phyloP scores from a whole-genome alignment of 2,113 vertebrate genomes.

The Phocoena phocoena region DNA sequence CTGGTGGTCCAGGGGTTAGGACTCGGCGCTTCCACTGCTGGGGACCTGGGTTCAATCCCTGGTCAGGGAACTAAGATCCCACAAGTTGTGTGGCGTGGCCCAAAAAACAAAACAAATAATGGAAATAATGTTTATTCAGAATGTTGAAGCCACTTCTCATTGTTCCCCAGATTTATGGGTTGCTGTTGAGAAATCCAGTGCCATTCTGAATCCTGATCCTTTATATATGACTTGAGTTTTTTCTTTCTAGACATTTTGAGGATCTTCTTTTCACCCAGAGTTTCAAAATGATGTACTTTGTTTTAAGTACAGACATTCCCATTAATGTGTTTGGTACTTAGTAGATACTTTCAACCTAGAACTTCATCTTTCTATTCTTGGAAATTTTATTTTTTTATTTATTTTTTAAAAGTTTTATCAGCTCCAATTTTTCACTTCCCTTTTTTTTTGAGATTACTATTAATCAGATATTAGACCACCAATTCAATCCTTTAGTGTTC shows the following conservation, averaged over 20 bases:
- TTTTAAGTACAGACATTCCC: neutral
- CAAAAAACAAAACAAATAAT: neutral
- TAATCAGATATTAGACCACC: neutral
- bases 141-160: neutral
- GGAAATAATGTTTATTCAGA: neutral
- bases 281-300: neutral
- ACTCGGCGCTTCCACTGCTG: no score
- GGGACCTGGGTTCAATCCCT: no score
- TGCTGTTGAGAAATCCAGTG: neutral
- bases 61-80: no score
- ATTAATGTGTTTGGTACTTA: neutral
- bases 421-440: neutral
- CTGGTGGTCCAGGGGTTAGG: no score
- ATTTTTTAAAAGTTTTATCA: neutral
- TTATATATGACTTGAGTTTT: neutral
- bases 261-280: neutral
- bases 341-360: neutral
- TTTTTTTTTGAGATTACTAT: neutral
- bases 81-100: no score
- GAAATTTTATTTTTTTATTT: neutral
- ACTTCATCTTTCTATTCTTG: neutral
- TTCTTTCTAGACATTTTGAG: neutral
- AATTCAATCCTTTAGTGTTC: neutral
- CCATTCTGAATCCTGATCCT: neutral
- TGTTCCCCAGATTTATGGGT: neutral